phyloP scores from a whole-genome alignment of 1,140 invertebrate species.

The Drosophila teissieri region DNA sequence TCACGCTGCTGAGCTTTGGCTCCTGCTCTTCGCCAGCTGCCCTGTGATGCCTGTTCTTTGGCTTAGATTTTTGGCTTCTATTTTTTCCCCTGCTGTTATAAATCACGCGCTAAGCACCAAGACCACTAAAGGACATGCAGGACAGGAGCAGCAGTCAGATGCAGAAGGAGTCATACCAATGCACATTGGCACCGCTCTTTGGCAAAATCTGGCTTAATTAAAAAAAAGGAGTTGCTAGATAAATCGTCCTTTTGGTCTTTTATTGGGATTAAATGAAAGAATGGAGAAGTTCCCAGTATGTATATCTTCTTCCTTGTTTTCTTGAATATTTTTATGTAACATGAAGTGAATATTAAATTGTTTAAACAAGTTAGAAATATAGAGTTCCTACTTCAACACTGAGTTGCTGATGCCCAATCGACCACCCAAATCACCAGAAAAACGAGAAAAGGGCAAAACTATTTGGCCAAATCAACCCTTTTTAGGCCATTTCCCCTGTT shows the following conservation, averaged over 20 bases:
- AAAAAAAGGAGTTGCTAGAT: neutral
- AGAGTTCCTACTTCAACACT: no score
- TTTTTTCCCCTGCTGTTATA: conserved; percentile 62
- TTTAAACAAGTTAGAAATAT: no score
- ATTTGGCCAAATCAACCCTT: conserved; percentile 1
- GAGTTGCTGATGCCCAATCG: no score
- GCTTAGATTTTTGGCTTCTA: conserved; percentile 36
- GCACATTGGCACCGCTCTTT: conserved; percentile 51
- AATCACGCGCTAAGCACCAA: conserved; percentile 80
- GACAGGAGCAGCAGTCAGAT: conserved; percentile 40
- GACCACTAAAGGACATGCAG: conserved; percentile 53
- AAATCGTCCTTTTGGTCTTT: no score
- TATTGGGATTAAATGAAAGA: no score
- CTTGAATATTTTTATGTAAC: no score
- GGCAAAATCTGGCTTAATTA: conserved; percentile 2
- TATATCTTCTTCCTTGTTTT: no score
- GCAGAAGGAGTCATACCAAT: conserved; percentile 35
- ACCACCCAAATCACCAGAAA: neutral
- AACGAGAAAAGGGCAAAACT: neutral
- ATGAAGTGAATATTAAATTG: no score
- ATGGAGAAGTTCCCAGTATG: no score
- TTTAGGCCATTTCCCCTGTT: neutral
- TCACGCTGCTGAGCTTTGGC: conserved; percentile 4
- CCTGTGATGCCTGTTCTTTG: conserved; percentile 27
- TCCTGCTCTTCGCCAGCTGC: conserved; percentile 3